These are phyloP conservation scores for Epicampocera succincta DNA, from an alignment of 2,888 invertebrate species.

Conservation along the genomic window DNA sequence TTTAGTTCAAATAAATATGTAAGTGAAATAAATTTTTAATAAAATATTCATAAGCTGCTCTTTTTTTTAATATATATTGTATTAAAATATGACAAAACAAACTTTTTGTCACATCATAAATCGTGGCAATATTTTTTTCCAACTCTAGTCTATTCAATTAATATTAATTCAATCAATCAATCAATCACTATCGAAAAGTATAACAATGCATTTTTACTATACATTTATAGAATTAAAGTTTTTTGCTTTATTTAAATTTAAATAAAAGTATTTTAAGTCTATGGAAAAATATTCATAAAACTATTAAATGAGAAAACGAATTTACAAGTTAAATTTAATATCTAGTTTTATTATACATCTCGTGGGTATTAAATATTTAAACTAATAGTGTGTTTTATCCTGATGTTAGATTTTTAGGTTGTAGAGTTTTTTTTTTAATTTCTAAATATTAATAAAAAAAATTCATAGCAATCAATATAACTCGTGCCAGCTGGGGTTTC, in stretches of 20 bases:
- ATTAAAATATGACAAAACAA: constrained; percentile 48
- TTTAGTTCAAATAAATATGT: background rate
- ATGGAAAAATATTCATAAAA: background rate
- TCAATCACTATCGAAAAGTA: constrained; percentile 16
- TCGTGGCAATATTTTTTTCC: constrained; percentile 26
- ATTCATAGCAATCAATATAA: constrained; percentile 78
- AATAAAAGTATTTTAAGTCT: constrained; percentile 4
- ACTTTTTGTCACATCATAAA: constrained; percentile 47
- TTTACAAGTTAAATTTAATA: constrained; percentile 23
- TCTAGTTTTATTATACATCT: constrained; percentile 2
- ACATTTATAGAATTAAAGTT: background rate
- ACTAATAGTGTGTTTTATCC: background rate
- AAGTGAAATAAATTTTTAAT: background rate
- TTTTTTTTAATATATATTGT: constrained; percentile 27
- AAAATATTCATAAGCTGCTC: background rate
- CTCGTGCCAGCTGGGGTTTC: constrained; percentile 82
- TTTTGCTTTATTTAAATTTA: constrained; percentile 1
- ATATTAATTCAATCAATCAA: constrained; percentile 38
- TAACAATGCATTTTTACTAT: constrained; percentile 11
- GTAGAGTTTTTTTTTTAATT: background rate
- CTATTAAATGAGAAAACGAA: background rate
- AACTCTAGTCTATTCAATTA: constrained; percentile 32
- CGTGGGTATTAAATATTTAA: background rate
- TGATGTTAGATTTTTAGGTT: background rate
- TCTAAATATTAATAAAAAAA: constrained; percentile 51